Conservation (phyloP, 30 jellyfish, hydroid and myxozoan species). For the Rhopilema esculentum region DNA sequence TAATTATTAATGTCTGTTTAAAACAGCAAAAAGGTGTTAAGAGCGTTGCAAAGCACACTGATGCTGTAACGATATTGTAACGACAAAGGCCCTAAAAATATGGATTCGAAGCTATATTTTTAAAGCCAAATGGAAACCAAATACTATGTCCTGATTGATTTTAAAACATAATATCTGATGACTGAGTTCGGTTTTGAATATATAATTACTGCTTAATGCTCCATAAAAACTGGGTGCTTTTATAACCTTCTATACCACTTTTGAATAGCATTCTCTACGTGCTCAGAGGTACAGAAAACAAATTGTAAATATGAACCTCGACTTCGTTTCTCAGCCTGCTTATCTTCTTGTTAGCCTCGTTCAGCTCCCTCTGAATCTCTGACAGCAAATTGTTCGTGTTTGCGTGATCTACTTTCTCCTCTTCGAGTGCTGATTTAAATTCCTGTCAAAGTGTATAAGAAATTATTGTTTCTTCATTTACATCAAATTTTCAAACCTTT, state of each 20-base stretch:
- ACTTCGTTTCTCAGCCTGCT: conserved; percentile 52
- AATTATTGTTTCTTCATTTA: neutral
- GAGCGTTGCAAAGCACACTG: too few relatives aligned
- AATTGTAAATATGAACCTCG: conserved; percentile 22
- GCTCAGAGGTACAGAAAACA: neutral
- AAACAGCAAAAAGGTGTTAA: too few relatives aligned
- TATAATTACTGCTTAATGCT: too few relatives aligned
- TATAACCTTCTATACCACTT: neutral
- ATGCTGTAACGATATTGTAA: too few relatives aligned
- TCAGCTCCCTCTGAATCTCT: conserved; percentile 59
- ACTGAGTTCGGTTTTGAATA: too few relatives aligned
- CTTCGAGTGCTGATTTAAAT: conserved; percentile 37
- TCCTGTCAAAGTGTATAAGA: conserved; percentile 20
- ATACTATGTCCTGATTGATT: too few relatives aligned
- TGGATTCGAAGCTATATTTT: too few relatives aligned
- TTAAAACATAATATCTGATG: too few relatives aligned
- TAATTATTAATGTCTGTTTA: too few relatives aligned
- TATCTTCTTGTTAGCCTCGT: conserved; percentile 63
- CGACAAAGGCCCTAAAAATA: too few relatives aligned
- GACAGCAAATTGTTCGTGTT: conserved; percentile 46
- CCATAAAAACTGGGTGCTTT: neutral
- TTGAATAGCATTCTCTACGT: neutral
- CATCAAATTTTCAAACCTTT: too few relatives aligned
- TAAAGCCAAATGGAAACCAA: too few relatives aligned
- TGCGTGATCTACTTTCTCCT: conserved; percentile 58